Evolutionary conservation across 2,888 invertebrate genomes (phyloP).

Genomic region (Acronicta aceris): DNA sequence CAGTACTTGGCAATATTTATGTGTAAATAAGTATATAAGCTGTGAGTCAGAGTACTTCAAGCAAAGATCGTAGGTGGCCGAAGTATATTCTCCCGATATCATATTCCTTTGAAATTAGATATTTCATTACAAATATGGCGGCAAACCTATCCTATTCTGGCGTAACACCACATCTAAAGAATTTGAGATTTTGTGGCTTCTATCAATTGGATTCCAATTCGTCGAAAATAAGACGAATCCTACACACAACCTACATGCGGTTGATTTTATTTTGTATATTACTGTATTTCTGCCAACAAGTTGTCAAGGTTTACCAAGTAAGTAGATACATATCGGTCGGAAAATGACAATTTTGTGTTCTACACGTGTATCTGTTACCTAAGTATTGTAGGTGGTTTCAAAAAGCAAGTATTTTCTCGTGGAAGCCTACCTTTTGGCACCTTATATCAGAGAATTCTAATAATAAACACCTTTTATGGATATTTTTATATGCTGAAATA

Average conservation of each 20-base stretch:
- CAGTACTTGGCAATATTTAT: neutral
- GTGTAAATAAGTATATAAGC: neutral
- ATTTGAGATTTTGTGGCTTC: conserved; percentile 62
- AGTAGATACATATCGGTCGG: conserved; percentile 16
- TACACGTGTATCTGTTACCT: too few species aligned
- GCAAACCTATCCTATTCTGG: conserved; percentile 44
- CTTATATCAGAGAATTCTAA: too few species aligned
- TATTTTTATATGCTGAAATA: too few species aligned
- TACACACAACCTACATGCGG: conserved; percentile 65
- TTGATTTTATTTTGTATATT: conserved; percentile 58
- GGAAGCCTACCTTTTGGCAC: too few species aligned
- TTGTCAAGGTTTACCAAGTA: conserved; percentile 70
- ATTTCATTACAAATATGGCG: conserved; percentile 19
- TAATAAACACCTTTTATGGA: too few species aligned
- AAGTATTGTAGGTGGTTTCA: too few species aligned
- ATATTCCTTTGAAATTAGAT: neutral
- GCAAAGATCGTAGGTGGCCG: neutral
- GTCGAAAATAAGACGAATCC: conserved; percentile 49
- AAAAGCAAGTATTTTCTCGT: too few species aligned
- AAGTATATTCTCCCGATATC: neutral
- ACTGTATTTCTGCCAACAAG: conserved; percentile 68
- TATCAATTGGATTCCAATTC: conserved; percentile 63
- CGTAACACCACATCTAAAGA: conserved; percentile 64
- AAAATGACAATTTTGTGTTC: too few species aligned
- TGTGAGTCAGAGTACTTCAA: neutral